phyloP scores from a whole-genome alignment of 2,797 vertebrate genomes.

The Leptodactylus fallax region DNA sequence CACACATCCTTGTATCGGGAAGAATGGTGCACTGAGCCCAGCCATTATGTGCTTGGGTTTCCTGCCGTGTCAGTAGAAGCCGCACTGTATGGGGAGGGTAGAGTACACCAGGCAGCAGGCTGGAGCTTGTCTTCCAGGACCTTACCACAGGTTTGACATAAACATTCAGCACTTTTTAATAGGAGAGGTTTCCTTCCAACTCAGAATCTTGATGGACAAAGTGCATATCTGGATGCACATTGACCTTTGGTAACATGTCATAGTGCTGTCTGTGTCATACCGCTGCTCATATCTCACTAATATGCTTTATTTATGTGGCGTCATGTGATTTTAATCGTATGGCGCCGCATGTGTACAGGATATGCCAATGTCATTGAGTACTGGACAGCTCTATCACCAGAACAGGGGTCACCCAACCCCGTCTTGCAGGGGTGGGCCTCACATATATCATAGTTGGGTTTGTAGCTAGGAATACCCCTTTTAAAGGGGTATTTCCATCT shows the following conservation, averaged over 20 bases:
- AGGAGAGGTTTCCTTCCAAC: background rate
- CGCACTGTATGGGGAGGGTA: background rate
- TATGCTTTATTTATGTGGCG: background rate
- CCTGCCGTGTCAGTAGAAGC: background rate
- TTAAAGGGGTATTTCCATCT: too few species aligned
- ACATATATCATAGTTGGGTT: too few species aligned
- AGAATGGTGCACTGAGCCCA: background rate
- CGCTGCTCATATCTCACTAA: background rate
- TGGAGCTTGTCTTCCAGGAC: background rate
- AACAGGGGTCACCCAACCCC: too few species aligned
- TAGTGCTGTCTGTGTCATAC: background rate
- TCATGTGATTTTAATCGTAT: too few species aligned
- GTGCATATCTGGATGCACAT: background rate
- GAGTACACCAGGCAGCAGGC: background rate
- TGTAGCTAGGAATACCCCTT: too few species aligned
- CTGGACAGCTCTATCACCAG: too few species aligned
- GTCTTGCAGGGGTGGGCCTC: too few species aligned
- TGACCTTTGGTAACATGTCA: background rate
- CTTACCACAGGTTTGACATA: background rate
- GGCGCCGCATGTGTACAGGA: too few species aligned
- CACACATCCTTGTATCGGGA: background rate
- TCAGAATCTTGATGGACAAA: conserved; percentile 9
- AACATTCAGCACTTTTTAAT: background rate
- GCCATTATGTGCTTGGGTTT: background rate
- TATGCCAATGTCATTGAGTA: too few species aligned